Percentiles rank a stretch among this genome's conserved stretches.
These are phyloP conservation scores for Tricholaema leucomelas DNA, from an alignment of 2,113 vertebrate genomes.

Conservation along the genomic window DNA sequence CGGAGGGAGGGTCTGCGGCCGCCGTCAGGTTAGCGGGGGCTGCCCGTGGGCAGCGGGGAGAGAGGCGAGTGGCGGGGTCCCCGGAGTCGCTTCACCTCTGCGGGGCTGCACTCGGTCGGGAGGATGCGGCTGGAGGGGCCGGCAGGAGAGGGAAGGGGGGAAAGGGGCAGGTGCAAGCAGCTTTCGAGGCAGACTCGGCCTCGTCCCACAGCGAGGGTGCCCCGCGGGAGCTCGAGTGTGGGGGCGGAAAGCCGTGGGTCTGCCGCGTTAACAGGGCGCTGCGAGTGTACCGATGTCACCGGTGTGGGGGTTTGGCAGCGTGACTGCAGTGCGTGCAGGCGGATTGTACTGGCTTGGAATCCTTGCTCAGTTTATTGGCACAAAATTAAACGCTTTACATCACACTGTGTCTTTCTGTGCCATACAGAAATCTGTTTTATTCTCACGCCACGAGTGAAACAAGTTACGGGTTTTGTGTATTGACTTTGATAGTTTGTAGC, in stretches of 20 bases:
- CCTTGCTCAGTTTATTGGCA: not conserved
- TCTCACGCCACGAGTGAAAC: fast-evolving
- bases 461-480: too few relatives aligned
- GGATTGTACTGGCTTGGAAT: not conserved
- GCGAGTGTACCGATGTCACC: not conserved
- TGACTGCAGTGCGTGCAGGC: not conserved
- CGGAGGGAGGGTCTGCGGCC: not conserved
- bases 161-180: not conserved
- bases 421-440: not conserved
- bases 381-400: not conserved
- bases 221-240: not conserved
- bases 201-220: not conserved
- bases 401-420: not conserved
- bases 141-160: not conserved
- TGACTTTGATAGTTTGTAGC: not conserved
- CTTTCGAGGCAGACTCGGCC: not conserved
- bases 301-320: not conserved
- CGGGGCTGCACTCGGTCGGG: too few relatives aligned
- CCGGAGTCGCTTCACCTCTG: not conserved
- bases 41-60: too few relatives aligned
- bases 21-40: not conserved
- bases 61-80: not conserved
- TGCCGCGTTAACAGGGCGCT: not conserved
- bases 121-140: not conserved
- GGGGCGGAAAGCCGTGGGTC: not conserved